Conservation (phyloP, 2,888 invertebrate species). For the Lepeophtheirus nordmannii region DNA sequence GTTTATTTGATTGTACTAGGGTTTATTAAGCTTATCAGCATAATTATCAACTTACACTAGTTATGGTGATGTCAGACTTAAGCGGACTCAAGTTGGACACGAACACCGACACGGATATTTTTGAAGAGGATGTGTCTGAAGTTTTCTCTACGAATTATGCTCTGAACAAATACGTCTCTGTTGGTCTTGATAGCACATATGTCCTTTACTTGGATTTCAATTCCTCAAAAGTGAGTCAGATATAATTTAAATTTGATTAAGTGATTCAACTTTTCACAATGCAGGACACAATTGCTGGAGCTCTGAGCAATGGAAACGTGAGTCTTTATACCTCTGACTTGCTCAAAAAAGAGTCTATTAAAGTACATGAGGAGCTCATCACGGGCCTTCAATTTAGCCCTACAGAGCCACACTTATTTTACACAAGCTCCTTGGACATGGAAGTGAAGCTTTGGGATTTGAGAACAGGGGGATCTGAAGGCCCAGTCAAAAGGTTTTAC, state of each 20-base stretch:
- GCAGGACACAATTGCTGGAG: too few relatives aligned
- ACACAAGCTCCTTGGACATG: conserved; percentile 43
- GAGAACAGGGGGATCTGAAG: conserved; percentile 38
- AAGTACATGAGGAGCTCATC: not conserved
- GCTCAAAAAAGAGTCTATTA: not conserved
- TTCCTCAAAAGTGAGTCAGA: not conserved
- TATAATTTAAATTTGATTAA: too few relatives aligned
- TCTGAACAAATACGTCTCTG: not conserved
- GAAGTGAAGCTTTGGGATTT: conserved; percentile 48
- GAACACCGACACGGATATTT: conserved; percentile 7
- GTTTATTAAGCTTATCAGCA: too few relatives aligned
- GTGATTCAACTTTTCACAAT: too few relatives aligned
- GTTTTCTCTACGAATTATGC: not conserved
- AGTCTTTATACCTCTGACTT: not conserved
- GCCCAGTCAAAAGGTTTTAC: conserved; percentile 36
- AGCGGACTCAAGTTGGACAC: not conserved
- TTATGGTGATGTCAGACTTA: too few relatives aligned
- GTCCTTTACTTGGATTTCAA: not conserved
- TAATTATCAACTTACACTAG: too few relatives aligned
- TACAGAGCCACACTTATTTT: conserved; percentile 43
- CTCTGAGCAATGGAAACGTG: too few relatives aligned
- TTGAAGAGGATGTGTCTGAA: not conserved
- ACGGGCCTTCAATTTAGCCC: conserved; percentile 37
- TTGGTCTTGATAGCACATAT: conserved; percentile 8
- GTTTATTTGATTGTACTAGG: too few relatives aligned